These are phyloP conservation scores for Hippoglossus stenolepis DNA, from an alignment of 2,113 vertebrate genomes.

Conservation along the genomic window DNA sequence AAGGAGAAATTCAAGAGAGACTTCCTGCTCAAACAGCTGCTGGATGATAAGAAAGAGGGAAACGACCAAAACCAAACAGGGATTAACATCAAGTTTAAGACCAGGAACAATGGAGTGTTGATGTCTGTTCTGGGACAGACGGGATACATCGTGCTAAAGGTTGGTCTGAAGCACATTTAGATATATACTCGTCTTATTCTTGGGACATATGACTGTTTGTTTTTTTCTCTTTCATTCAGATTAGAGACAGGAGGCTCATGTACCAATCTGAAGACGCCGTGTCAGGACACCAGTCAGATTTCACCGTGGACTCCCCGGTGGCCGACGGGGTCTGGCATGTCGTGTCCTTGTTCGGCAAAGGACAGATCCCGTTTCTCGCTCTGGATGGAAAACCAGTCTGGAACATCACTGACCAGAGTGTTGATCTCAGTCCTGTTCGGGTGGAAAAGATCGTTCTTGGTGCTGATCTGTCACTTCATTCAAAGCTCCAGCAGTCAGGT, in stretches of 20 bases:
- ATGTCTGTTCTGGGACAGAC: conserved; percentile 62
- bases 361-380: conserved; percentile 48
- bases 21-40: conserved; percentile 58
- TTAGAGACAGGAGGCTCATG: conserved; percentile 68
- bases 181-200: not conserved
- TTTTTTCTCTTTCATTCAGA: conserved; percentile 55
- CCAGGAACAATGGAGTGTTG: conserved; percentile 69
- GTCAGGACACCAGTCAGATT: conserved; percentile 60
- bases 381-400: conserved; percentile 66
- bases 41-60: conserved; percentile 28
- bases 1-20: conserved; percentile 82
- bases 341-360: conserved; percentile 59
- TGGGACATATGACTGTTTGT: not conserved
- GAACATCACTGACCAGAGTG: conserved; percentile 60
- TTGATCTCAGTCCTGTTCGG: conserved; percentile 55
- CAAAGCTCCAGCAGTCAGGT: conserved; percentile 63
- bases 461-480: conserved; percentile 20
- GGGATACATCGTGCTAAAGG: conserved; percentile 62
- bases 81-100: conserved; percentile 78
- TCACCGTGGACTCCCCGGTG: conserved; percentile 55
- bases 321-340: conserved; percentile 80
- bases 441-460: conserved; percentile 76
- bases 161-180: conserved; percentile 30
- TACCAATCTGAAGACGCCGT: conserved; percentile 55
- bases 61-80: conserved; percentile 21